Evolutionary conservation across 2,797 vertebrate species (phyloP).

Genomic region (Tadarida brasiliensis): DNA sequence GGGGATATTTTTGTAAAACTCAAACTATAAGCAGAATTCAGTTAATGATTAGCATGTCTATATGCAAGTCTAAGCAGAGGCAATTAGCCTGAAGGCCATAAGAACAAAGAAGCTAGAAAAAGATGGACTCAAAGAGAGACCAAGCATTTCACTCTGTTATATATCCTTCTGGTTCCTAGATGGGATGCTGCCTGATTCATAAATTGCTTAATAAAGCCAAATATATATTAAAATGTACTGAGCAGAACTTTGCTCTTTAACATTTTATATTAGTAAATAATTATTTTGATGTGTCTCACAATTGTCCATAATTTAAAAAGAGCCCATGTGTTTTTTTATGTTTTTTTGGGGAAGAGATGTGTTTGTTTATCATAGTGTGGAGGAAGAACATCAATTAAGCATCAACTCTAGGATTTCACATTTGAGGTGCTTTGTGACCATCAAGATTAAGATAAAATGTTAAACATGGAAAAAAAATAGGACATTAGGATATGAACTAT

Average conservation of each 20-base stretch:
- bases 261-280: not conserved
- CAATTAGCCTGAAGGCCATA: not conserved
- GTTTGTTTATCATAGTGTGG: not conserved
- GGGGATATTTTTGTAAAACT: not conserved
- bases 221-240: not conserved
- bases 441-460: slow-evolving; percentile 5
- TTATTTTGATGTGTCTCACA: not conserved
- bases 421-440: not conserved
- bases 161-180: not conserved
- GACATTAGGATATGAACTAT: not conserved
- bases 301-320: not conserved
- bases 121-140: not conserved
- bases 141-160: not conserved
- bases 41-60: not conserved
- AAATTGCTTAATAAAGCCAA: not conserved
- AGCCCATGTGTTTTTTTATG: not conserved
- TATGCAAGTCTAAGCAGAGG: not conserved
- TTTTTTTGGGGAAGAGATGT: not conserved
- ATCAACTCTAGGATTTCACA: not conserved
- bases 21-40: not conserved
- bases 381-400: not conserved
- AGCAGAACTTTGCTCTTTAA: not conserved
- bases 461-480: not conserved
- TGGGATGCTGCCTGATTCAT: not conserved
- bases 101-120: not conserved